phyloP scores from a whole-genome alignment of 2,113 vertebrate species.

The Macquaria australasica region DNA sequence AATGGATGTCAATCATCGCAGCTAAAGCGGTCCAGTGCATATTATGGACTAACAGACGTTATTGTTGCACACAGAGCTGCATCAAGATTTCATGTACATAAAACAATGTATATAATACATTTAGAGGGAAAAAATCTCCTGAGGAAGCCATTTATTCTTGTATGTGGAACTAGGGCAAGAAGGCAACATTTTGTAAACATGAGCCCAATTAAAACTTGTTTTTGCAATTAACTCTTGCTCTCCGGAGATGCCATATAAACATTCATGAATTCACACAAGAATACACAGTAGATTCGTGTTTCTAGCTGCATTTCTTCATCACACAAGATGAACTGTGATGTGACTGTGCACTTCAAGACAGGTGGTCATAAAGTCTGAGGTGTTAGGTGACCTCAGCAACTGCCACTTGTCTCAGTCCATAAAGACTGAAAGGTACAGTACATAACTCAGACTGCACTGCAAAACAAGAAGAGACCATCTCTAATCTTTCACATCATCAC shows the following conservation, averaged over 20 bases:
- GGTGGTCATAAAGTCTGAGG: conserved; percentile 16
- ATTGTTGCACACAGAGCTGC: neutral
- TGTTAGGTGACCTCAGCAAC: conserved; percentile 12
- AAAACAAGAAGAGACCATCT: neutral
- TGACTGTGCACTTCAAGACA: neutral
- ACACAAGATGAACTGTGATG: conserved; percentile 22
- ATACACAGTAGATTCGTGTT: neutral
- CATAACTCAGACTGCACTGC: neutral
- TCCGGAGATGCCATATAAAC: conserved; percentile 34
- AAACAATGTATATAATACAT: conserved; percentile 21
- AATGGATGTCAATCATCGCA: conserved; percentile 57
- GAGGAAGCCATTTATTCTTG: conserved; percentile 29
- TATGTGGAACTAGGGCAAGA: conserved; percentile 48
- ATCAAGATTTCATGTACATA: conserved; percentile 7
- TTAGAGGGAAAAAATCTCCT: conserved; percentile 6
- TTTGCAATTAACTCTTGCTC: conserved; percentile 56
- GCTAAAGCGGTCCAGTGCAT: conserved; percentile 11
- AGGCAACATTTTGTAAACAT: conserved; percentile 69
- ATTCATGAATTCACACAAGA: conserved; percentile 32
- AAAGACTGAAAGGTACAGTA: conserved; percentile 11
- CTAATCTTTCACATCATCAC: neutral
- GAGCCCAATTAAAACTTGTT: conserved; percentile 67
- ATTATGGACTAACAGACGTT: neutral
- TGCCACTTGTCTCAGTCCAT: conserved; percentile 27
- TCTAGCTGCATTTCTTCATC: neutral